These are phyloP conservation scores for Eupeodes latifasciatus DNA, from an alignment of 2,888 invertebrate genomes.

Conservation along the genomic window DNA sequence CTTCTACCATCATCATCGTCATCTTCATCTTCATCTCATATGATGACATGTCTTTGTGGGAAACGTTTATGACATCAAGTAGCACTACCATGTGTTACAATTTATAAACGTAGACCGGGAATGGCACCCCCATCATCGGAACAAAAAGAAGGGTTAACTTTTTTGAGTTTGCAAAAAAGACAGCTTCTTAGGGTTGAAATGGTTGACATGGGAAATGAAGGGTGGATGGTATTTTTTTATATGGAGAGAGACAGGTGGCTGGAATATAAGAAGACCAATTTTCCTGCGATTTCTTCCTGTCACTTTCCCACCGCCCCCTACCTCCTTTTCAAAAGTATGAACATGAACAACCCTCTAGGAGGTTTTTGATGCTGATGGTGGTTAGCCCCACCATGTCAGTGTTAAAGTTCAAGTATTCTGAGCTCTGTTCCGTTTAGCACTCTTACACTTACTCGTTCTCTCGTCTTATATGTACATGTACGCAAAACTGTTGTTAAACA, in stretches of 20 bases:
- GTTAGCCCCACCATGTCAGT: constrained; percentile 29
- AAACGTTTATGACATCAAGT: constrained; percentile 69
- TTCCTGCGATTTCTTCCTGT: not conserved
- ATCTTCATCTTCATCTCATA: not conserved
- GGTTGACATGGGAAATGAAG: not conserved
- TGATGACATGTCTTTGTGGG: constrained; percentile 57
- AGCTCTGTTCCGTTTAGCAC: constrained; percentile 50
- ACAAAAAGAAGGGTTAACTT: constrained; percentile 20
- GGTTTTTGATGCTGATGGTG: not conserved
- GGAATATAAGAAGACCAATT: constrained; percentile 29
- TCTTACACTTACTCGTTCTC: not conserved
- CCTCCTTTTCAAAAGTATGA: not conserved
- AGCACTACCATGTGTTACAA: constrained; percentile 61
- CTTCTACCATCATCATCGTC: too few relatives aligned
- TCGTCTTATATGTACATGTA: not conserved
- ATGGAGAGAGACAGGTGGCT: constrained; percentile 18
- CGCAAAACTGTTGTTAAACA: constrained; percentile 35
- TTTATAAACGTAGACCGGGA: not conserved
- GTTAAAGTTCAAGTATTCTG: constrained; percentile 58
- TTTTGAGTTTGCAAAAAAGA: not conserved
- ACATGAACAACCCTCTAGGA: not conserved
- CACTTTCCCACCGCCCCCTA: too few relatives aligned
- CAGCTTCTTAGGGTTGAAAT: constrained; percentile 10
- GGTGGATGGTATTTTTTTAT: not conserved
- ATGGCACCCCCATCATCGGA: constrained; percentile 6